Evolutionary conservation across 1,140 invertebrate species (phyloP), one percentile per base, ranked within the genome.

Genomic region (Drosophila sp.): DNA sequence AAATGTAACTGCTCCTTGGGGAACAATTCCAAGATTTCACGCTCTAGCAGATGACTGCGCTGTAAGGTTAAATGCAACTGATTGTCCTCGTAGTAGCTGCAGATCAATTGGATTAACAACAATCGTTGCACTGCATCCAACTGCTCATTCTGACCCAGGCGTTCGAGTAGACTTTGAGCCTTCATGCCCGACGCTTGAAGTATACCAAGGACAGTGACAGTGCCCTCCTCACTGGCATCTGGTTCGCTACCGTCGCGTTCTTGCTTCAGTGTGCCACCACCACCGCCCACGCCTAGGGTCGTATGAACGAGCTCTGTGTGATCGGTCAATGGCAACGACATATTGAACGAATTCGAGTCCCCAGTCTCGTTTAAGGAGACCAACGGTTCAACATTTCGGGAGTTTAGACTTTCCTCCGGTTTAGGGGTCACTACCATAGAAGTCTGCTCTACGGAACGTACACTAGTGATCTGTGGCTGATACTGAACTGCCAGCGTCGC

Each of bases 11-110:
- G 77, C 41, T 91, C 90, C 40, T 66, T 75, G 17, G 90, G 90
- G 5, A 76, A 91, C 0, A 91, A 66, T 10, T 83, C 62, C 5
- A 91, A 50, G 1, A 91, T 91, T 35, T 91, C 85, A 2, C 78
- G 70, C 33, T 91, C 90, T n/a, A 91, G 54, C 5, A 83, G 70
- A 35, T 91, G 82, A 33, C 90, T 91, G 3, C 79, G 63, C 35
- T 91, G 80, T 44, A 91, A 64, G 2, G 90, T 90, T 65, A 91
- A 29, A 58, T 91, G 90, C 64, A 80, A 32, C 1, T 81, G 76
- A 33, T 90, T 89, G 1, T 90, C 83, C 61, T 89, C 90, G 47
- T 91, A 91, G 62, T 79, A 91, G 41, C 76, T 80, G 61, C 77
- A 91, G 27, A 91, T 87, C 17, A 91, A 61, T 25, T 90, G 80